Evolutionary conservation across 2,888 invertebrate species (phyloP).

Genomic region (Ichneumon xanthorius): DNA sequence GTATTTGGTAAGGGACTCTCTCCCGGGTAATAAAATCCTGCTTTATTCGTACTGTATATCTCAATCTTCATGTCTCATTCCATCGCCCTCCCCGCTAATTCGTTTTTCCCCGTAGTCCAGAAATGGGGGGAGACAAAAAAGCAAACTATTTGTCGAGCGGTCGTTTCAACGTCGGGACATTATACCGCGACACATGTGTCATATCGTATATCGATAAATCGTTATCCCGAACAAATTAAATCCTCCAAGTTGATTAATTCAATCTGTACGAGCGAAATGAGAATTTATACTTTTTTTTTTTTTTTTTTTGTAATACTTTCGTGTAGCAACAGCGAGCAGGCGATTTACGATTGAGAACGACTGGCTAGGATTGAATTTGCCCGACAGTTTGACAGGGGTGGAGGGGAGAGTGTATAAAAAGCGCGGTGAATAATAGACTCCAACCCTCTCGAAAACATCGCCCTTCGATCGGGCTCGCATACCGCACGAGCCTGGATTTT

Average conservation of each 20-base stretch:
- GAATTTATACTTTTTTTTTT: background rate
- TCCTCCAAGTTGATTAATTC: slow-evolving; percentile 25
- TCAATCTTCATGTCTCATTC: slow-evolving; percentile 8
- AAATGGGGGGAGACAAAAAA: slow-evolving; percentile 22
- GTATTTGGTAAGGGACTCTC: slow-evolving; percentile 45
- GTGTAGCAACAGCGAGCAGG: slow-evolving; percentile 38
- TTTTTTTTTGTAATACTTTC: slow-evolving; percentile 3
- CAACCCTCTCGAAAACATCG: slow-evolving; percentile 83
- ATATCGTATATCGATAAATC: no score
- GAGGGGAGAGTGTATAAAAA: slow-evolving; percentile 79
- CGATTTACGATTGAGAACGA: slow-evolving; percentile 79
- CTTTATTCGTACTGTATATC: slow-evolving; percentile 19
- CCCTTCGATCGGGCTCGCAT: slow-evolving; percentile 77
- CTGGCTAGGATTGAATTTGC: slow-evolving; percentile 82
- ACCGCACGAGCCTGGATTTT: slow-evolving; percentile 73
- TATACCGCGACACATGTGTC: background rate
- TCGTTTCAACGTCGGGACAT: slow-evolving; percentile 40
- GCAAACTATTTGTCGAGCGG: slow-evolving; percentile 33
- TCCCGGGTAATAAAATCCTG: slow-evolving; percentile 27
- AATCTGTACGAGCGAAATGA: background rate
- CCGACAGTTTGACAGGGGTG: slow-evolving; percentile 81
- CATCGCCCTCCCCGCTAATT: background rate
- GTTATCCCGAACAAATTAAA: slow-evolving; percentile 3
- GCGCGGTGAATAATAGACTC: slow-evolving; percentile 83
- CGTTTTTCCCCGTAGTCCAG: slow-evolving; percentile 7